Base-by-base conservation (phyloP, 2,797 vertebrate genomes). In the Brachymystax lenok region DNA sequence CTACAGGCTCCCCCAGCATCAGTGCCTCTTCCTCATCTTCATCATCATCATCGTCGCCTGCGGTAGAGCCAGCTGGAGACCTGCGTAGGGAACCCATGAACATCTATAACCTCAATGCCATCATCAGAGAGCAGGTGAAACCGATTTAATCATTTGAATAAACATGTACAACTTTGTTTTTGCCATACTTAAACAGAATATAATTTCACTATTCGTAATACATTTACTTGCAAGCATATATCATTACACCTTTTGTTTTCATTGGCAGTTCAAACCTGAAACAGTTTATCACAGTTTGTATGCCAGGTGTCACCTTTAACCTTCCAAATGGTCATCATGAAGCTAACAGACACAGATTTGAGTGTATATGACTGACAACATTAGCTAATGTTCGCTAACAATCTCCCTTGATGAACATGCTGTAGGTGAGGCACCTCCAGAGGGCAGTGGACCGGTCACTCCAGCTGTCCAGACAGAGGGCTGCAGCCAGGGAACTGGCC, bases 31-130 rank as follows among this genome's bases (percentile, higher is more conserved):
- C 93, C 1, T 94, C 94, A 82, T 95, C 54, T 3, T 97, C 92
- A 74, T 97, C 91, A 87, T 95, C 54, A 71, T 98, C 91, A 80
- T 97, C 92, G 82, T 97, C 88, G 73, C 96, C 92, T 82, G 96
- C 96, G 69, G 92, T 95, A 0, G 96, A 97, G 72, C 95, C 94
- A 28, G 92, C 87, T 51, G 94, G 90, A 69, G 98, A 99, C 84
- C 95, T 96, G 83, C 96, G 97, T 69, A 95, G 94, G 82, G 98
- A 99, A 88, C 97, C 97, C 19, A 95, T 97, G 95, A 99, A 98
- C 87, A 96, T 99, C 92, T 96, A 98, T 91, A 98, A 98, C 92
- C 97, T 99, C 81, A 97, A 96, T 19, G 96, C 97, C 89, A 98
- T 99, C 81, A 96, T 99, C 91, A 94, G 95, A 89, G 98, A 99